phyloP scores from a whole-genome alignment of 2,113 vertebrate genomes.

The Cyphotilapia sp. region DNA sequence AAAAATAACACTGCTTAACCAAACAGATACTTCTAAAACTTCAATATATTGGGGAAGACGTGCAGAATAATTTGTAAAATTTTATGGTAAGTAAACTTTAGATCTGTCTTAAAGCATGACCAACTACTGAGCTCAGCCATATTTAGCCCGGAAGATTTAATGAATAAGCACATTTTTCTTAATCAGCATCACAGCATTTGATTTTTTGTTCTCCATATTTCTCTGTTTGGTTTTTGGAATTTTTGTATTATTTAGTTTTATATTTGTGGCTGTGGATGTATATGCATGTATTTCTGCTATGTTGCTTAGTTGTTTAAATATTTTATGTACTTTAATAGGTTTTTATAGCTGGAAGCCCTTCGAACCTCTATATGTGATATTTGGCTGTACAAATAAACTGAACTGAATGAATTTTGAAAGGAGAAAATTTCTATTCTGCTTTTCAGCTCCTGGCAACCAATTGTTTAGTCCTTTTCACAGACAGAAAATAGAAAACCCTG shows the following conservation, averaged over 20 bases:
- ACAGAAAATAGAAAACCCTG: not conserved
- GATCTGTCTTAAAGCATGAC: not conserved
- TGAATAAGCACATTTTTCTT: not conserved
- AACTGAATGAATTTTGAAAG: not conserved
- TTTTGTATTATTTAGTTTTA: not conserved
- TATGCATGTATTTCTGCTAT: not conserved
- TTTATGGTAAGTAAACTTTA: not conserved
- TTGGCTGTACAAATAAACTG: not conserved
- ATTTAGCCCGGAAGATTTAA: not conserved
- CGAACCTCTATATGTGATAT: not conserved
- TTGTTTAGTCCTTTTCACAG: not conserved
- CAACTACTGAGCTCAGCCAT: not conserved
- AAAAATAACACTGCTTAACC: not conserved
- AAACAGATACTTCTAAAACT: not conserved
- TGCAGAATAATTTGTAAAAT: not conserved
- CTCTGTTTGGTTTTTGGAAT: not conserved
- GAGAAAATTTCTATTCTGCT: not conserved
- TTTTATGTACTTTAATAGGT: not conserved
- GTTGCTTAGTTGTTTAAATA: not conserved
- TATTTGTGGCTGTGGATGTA: not conserved
- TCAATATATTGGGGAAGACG: not conserved
- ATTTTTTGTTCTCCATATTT: not conserved
- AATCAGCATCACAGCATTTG: not conserved
- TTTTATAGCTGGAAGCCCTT: not conserved
- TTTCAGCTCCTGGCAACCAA: not conserved